These are phyloP conservation scores for Eretmochelys imbricata DNA, from an alignment of 2,113 vertebrate species.

Conservation along the genomic window DNA sequence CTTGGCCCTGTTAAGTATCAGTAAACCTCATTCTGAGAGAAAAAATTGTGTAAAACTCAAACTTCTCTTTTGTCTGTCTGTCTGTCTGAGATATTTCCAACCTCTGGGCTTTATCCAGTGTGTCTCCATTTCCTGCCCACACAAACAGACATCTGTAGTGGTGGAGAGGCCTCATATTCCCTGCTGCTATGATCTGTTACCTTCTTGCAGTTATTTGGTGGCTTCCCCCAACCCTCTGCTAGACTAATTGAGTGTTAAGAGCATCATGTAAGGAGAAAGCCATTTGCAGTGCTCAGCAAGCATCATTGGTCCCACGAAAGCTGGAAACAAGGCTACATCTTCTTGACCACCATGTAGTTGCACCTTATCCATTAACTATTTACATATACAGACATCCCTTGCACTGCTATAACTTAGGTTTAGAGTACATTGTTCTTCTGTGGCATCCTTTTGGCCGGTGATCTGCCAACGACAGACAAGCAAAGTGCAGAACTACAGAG, in stretches of 20 bases:
- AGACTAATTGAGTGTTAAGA: background rate
- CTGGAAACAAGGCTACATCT: background rate
- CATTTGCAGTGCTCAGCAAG: background rate
- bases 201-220: background rate
- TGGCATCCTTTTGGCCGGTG: background rate
- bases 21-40: background rate
- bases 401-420: background rate
- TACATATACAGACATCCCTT: fast-evolving
- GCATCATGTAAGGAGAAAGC: background rate
- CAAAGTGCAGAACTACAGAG: background rate
- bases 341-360: background rate
- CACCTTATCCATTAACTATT: background rate
- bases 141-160: background rate
- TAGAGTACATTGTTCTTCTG: background rate
- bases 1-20: background rate
- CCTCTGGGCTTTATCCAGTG: background rate
- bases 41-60: background rate
- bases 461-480: background rate
- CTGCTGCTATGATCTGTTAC: background rate
- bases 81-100: background rate
- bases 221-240: background rate
- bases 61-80: background rate
- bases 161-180: background rate
- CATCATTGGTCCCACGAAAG: background rate
- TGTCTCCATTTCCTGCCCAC: background rate